Base-by-base conservation (phyloP, 2,113 vertebrate genomes). In the Osmerus eperlanus region DNA sequence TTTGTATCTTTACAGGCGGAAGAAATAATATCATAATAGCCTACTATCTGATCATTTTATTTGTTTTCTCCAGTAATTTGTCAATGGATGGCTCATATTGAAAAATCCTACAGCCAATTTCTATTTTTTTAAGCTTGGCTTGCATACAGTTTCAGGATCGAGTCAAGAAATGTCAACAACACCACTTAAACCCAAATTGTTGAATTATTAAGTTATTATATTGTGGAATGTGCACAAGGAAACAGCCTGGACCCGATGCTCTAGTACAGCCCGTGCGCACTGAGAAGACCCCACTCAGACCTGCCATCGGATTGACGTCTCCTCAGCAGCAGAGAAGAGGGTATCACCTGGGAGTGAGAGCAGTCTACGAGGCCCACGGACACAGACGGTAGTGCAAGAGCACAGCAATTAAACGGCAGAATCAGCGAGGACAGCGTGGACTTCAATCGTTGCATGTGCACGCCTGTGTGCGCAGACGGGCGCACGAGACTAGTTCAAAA, bases 401-500 rank as follows among this genome's bases (percentile, higher is more conserved):
- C 54, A 72, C 54, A 72, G 76, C 73, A 73, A 71, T 67, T 74
- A 73, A 18, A 60, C 28, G 83, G 84, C 75, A 77, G 86, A 84
- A 86, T 85, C 82, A 82, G 81, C 67, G 83, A 82, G 79, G 79
- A 69, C 62, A 70, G 54, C 73, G 78, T 56, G 28, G 68, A 84
- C 85, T 70, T 85, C 81, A 76, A 80, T 55, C 87, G 77, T 80
- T 81, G 84, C 84, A 78, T 74, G 89, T 86, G 85, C 85, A 71
- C 81, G 89, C 78, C 78, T 75, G 84, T 85, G 75, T 73, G 61
- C 70, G 77, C 80, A 77, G 36, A 18, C 78, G 79, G 81, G 83
- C 56, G 62, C 80, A 73, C 74, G 36, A 16, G 29, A 28, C 29
- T 3, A 12, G 32, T 64, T n/a, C 28, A 56, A 64, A 64, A 72